Evolutionary conservation across 1,140 invertebrate genomes (phyloP).

Genomic region (Drosophila erecta): DNA sequence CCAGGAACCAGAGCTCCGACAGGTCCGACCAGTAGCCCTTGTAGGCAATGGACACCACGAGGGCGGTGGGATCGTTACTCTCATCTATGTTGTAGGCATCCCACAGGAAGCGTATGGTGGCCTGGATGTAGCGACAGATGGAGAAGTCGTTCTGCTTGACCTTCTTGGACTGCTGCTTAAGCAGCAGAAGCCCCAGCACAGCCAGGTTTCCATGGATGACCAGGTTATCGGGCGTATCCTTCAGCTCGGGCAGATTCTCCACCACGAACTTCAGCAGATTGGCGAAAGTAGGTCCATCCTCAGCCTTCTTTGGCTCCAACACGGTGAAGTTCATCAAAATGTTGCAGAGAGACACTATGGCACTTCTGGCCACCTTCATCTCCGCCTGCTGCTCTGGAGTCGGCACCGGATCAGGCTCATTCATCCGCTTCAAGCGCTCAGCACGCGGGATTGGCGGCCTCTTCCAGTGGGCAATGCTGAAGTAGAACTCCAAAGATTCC

Average conservation of each 20-base stretch:
- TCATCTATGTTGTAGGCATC: conserved; percentile 96
- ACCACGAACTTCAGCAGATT: conserved; percentile 94
- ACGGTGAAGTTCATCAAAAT: conserved; percentile 97
- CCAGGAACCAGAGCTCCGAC: conserved; percentile 96
- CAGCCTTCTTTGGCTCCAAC: conserved; percentile 92
- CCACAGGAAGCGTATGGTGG: conserved; percentile 95
- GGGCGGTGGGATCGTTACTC: conserved; percentile 90
- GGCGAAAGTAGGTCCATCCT: conserved; percentile 90
- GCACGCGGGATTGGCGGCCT: conserved; percentile 91
- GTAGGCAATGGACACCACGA: conserved; percentile 94
- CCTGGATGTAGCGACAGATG: conserved; percentile 94
- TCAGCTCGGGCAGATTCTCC: conserved; percentile 93
- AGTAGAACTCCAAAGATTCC: conserved; percentile 92
- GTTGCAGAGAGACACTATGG: conserved; percentile 95
- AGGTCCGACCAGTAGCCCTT: conserved; percentile 95
- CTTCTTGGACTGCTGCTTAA: conserved; percentile 92
- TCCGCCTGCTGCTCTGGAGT: conserved; percentile 90
- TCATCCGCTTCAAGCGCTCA: conserved; percentile 90
- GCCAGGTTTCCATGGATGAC: conserved; percentile 93
- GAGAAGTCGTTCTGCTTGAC: conserved; percentile 94
- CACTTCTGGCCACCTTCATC: conserved; percentile 92
- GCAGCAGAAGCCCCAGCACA: conserved; percentile 91
- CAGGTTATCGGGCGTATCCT: conserved; percentile 92
- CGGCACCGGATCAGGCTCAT: conserved; percentile 90
- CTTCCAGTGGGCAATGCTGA: conserved; percentile 94